Conservation (phyloP, 2,797 vertebrate genomes). For the Characodon lateralis region DNA sequence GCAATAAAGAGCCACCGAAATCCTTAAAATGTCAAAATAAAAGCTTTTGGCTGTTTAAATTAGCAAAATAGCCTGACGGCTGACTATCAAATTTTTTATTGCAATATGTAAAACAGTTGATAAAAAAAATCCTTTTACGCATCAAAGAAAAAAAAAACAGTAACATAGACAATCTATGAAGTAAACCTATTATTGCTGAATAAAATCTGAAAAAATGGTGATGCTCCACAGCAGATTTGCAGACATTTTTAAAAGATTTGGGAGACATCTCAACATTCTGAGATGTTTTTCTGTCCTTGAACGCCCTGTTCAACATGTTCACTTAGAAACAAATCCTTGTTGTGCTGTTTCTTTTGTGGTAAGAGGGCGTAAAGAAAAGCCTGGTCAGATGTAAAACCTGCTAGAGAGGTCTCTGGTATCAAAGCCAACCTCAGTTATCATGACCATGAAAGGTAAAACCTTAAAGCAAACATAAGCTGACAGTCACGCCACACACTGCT, state of each 20-base stretch:
- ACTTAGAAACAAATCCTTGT: not conserved
- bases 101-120: not conserved
- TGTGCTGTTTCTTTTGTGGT: not conserved
- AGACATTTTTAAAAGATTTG: not conserved
- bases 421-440: not conserved
- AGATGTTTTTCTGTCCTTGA: not conserved
- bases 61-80: not conserved
- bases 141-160: not conserved
- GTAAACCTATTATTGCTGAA: not conserved
- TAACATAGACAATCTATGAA: not conserved
- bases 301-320: not conserved
- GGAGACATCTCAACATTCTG: not conserved
- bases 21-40: not conserved
- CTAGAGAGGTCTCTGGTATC: not conserved
- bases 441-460: not conserved
- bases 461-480: not conserved
- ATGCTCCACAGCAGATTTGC: not conserved
- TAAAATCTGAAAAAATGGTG: not conserved
- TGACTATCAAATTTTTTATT: not conserved
- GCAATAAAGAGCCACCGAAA: not conserved
- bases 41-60: not conserved
- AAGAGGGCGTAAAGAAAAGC: too few species aligned
- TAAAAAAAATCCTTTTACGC: not conserved
- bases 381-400: not conserved
- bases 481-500: not conserved